Conservation (phyloP, 2,113 vertebrate genomes). For the Pao palembangensis region DNA sequence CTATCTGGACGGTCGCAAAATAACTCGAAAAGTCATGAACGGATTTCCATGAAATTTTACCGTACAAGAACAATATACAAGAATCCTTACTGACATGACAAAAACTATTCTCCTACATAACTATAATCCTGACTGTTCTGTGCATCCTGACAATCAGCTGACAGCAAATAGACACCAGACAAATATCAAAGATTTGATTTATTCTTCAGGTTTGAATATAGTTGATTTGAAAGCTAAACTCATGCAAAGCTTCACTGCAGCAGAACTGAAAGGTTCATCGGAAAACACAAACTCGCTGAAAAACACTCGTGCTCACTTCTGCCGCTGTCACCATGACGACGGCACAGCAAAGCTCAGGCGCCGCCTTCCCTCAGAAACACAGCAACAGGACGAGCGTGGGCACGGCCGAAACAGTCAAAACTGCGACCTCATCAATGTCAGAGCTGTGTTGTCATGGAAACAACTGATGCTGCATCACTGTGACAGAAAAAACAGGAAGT, state of each 20-base stretch:
- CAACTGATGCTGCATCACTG: neutral
- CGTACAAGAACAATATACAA: too few relatives aligned
- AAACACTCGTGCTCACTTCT: neutral
- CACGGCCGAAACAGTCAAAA: neutral
- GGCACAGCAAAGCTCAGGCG: too few relatives aligned
- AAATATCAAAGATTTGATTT: conserved; percentile 40
- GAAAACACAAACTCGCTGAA: neutral
- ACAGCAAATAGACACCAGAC: neutral
- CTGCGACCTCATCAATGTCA: neutral
- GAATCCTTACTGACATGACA: too few relatives aligned
- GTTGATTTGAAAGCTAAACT: conserved; percentile 29
- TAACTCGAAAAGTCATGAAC: too few relatives aligned
- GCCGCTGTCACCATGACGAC: neutral
- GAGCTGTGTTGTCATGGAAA: neutral
- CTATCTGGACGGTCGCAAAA: too few relatives aligned
- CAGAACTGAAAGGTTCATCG: neutral
- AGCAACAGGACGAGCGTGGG: neutral
- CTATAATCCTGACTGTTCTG: too few relatives aligned
- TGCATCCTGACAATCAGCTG: too few relatives aligned
- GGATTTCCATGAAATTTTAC: too few relatives aligned
- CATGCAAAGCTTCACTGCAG: conserved; percentile 55
- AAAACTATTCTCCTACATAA: too few relatives aligned
- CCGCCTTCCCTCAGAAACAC: neutral
- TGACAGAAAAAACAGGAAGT: neutral
- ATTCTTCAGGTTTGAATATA: conserved; percentile 9